Percentiles rank a stretch among this genome's conserved stretches.
These are phyloP conservation scores for Palythoa grandis DNA, from an alignment of 92 coral and sea anemone species.

Conservation along the genomic window DNA sequence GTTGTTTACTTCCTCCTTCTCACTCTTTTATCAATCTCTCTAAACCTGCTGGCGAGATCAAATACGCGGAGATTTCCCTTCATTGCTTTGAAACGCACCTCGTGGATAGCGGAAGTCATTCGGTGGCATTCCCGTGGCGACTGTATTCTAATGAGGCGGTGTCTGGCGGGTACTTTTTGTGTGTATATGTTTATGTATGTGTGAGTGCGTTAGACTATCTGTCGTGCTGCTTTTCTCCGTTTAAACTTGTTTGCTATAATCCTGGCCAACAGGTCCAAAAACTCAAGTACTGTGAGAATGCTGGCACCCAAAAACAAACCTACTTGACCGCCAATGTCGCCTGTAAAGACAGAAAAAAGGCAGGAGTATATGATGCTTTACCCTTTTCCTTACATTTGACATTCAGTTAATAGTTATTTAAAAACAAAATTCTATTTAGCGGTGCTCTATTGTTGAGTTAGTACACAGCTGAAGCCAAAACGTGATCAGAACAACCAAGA, in stretches of 20 bases:
- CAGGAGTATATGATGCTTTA: no score
- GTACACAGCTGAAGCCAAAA: no score
- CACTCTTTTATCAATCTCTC: no score
- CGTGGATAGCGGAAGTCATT: background rate
- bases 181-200: background rate
- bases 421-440: no score
- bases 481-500: no score
- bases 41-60: no score
- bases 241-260: slow-evolving; percentile 77
- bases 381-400: no score
- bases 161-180: background rate
- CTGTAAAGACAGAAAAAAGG: slow-evolving; percentile 32
- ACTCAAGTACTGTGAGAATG: slow-evolving; percentile 91
- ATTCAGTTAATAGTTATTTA: no score
- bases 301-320: slow-evolving; percentile 97
- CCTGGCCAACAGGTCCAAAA: slow-evolving; percentile 86
- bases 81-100: no score
- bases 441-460: no score
- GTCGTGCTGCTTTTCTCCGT: slow-evolving; percentile 60
- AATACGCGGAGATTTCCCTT: no score
- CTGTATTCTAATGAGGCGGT: background rate
- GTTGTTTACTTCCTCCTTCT: no score
- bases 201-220: slow-evolving; percentile 37
- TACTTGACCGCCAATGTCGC: slow-evolving; percentile 98
- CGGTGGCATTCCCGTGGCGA: background rate